phyloP scores from a whole-genome alignment of 2,888 invertebrate genomes.

The Lamproptera curius region DNA sequence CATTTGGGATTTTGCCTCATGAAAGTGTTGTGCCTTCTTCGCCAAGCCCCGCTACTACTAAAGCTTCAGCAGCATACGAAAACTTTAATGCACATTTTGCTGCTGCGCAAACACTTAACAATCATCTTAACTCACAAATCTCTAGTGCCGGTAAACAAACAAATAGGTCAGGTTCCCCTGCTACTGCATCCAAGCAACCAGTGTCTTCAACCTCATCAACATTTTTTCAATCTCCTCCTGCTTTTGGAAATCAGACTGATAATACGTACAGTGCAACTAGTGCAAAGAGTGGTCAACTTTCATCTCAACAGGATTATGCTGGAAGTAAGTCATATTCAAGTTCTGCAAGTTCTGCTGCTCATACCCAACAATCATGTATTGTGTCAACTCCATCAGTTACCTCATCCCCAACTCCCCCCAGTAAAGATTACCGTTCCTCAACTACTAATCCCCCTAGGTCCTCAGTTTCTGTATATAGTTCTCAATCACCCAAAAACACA shows the following conservation, averaged over 20 bases:
- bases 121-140: conserved; percentile 82
- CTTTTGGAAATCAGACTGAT: conserved; percentile 78
- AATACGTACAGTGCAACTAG: conserved; percentile 76
- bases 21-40: conserved; percentile 85
- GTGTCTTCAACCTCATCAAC: conserved; percentile 74
- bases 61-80: conserved; percentile 79
- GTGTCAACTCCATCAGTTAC: conserved; percentile 82
- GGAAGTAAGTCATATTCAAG: conserved; percentile 79
- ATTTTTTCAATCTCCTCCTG: conserved; percentile 81
- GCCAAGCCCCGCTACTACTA: conserved; percentile 79
- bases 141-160: conserved; percentile 76
- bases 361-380: conserved; percentile 85
- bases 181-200: conserved; percentile 73
- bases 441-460: conserved; percentile 70
- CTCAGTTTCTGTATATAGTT: conserved; percentile 60
- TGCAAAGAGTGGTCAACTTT: conserved; percentile 74
- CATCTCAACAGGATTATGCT: conserved; percentile 76
- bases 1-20: conserved; percentile 88
- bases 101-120: conserved; percentile 80
- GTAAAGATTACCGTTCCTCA: conserved; percentile 82
- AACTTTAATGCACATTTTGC: conserved; percentile 85
- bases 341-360: conserved; percentile 77
- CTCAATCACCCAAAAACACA: conserved; percentile 60
- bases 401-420: conserved; percentile 68
- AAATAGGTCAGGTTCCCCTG: conserved; percentile 75